Evolutionary conservation across 2,888 invertebrate genomes (phyloP), one percentile per base, ranked within the genome.

Genomic region (Cosmia trapezina): DNA sequence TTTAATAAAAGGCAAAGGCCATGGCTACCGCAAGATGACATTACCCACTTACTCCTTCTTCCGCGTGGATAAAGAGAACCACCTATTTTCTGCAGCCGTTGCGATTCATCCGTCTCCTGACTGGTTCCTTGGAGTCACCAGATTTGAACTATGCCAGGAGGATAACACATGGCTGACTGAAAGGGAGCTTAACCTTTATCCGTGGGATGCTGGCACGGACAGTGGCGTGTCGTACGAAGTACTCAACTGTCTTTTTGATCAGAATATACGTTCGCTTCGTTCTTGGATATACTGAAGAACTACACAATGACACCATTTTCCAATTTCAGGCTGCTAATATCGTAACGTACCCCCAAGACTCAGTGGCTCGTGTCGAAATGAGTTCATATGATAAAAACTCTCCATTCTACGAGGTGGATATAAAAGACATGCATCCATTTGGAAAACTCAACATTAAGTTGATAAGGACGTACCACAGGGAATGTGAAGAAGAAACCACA

Each of bases 151-250:
- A 7, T 99, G 99, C 87, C 97, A 98, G 68, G 93, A 96, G 54
- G 98, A 99, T 91, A 99, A 99, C 89, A 97, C 98, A 0, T 99
- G 99, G 99, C 96, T 98, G 14, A 97, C 97, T 72, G 97, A 98
- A 77, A 95, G 98, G 84, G 97, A 97, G 66, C 96, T 99, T 45
- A 98, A 99, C 93, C 96, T 99, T 28, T 98, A 97, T 91, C 99
- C 99, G 0, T 99, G 98, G 97, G 99, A 99, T 94, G 99, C 99
- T 54, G 99, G 99, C 1, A 99, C 99, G 3, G 99, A 99, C 89
- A 97, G 97, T 88, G 99, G 99, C 1, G 97, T 99, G 8, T 98
- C 98, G 4, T 99, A 99, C 90, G 98, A 98, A 97, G 98, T 98
- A 91, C 91, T 6, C 19, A 28, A 4, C 49, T 22, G 6, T 5